phyloP scores from a whole-genome alignment of 2,797 vertebrate species.

The Amblyopsis hoosieri region DNA sequence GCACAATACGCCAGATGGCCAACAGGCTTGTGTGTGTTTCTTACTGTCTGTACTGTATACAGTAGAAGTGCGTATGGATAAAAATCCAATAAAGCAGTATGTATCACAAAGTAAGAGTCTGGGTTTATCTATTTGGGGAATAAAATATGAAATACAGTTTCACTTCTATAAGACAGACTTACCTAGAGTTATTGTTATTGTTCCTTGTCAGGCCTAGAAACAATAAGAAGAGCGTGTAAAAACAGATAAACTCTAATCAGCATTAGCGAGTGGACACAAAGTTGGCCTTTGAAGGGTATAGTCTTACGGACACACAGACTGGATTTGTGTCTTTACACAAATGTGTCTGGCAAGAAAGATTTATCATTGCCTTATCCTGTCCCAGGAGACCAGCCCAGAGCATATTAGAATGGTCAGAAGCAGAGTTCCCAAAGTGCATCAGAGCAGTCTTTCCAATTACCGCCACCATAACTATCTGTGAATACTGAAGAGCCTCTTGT shows the following conservation, averaged over 20 bases:
- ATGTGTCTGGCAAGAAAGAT: constrained; percentile 47
- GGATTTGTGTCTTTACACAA: constrained; percentile 60
- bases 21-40: too few relatives aligned
- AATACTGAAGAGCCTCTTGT: constrained; percentile 54
- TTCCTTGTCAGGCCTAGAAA: constrained; percentile 18
- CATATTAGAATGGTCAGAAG: constrained; percentile 47
- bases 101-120: too few relatives aligned
- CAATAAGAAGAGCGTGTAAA: constrained; percentile 24
- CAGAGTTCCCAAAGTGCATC: constrained; percentile 17
- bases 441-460: constrained; percentile 56
- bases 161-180: constrained; percentile 15
- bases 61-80: too few relatives aligned
- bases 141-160: background rate
- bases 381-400: constrained; percentile 41
- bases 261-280: constrained; percentile 26
- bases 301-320: constrained; percentile 41
- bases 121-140: too few relatives aligned
- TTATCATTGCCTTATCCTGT: constrained; percentile 35
- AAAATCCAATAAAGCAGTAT: too few relatives aligned
- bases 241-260: constrained; percentile 22
- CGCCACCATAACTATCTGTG: constrained; percentile 48
- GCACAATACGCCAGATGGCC: too few relatives aligned
- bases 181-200: constrained; percentile 23
- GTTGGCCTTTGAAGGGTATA: constrained; percentile 20
- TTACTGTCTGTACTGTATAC: too few relatives aligned